Base-by-base conservation (phyloP, 2,888 invertebrate genomes). In the Pollenia labialis region DNA sequence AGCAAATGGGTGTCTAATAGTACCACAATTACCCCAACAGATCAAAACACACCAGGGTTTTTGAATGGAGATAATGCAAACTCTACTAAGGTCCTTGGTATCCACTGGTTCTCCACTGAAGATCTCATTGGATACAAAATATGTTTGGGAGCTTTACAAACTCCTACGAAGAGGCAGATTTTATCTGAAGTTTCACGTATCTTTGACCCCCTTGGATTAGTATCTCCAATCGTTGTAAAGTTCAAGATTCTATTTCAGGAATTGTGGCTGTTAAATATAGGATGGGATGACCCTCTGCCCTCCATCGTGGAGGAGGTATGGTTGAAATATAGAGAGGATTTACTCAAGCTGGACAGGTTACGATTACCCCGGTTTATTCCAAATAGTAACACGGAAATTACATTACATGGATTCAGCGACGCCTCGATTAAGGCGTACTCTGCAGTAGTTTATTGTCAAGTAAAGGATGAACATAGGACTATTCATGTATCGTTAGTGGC, bases 241-340 rank as follows among this genome's bases (percentile, higher is more conserved):
- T 74, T 89, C n/a, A 87, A 88, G 74, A 82, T 87, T 2, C 11
- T 87, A 10, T 88, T 87, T 50, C 85, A 87, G 68, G 77, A 85
- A 10, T 56, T 87, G 10, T 87, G 87, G 87, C 75, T 88, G 4
- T 76, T 56, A 2, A 87, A 81, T 85, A 1, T 88, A 10, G 14
- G 12, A 10, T 87, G 88, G 88, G 88, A 89, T 50, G 87, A 88
- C 18, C 42, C 66, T 14, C 66, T 87, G 23, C 87, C 85, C 18
- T 8, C 60, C 7, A 2, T 74, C 4, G 1, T 82, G n/a, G 62
- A 18, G 11, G 44, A 42, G 9, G 64, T 52, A 12, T 72, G 85
- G 81, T n/a, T 12, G 2, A 40, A 69, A 48, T 64, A 72, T 40
- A 1, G 62, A 6, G 52, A 81, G n/a, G 58, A 76, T 18, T 11